Percentiles rank a stretch among this genome's conserved stretches.
Evolutionary conservation across 2,797 vertebrate genomes (phyloP).

Genomic region (Moxostoma hubbsi): DNA sequence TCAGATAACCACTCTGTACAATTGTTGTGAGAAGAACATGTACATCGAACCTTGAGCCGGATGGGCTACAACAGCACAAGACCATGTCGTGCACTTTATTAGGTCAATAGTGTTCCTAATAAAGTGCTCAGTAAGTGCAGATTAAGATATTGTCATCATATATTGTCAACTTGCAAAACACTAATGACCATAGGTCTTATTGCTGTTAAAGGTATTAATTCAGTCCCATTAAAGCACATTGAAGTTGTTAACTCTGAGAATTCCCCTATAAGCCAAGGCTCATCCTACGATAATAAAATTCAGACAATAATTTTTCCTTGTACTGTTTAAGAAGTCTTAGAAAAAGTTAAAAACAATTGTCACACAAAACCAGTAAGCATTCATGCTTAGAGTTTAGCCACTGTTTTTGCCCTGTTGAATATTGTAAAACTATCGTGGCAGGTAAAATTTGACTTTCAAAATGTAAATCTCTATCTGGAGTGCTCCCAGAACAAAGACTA

Average conservation of each 20-base stretch:
- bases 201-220: too few relatives aligned
- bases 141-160: background rate
- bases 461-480: background rate
- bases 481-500: background rate
- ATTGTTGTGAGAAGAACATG: too few relatives aligned
- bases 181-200: too few relatives aligned
- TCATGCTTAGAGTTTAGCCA: background rate
- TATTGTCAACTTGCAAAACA: too few relatives aligned
- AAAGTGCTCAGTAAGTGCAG: too few relatives aligned
- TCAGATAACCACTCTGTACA: too few relatives aligned
- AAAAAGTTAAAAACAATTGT: background rate
- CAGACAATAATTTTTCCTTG: background rate
- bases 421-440: background rate
- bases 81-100: too few relatives aligned
- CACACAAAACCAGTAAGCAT: background rate
- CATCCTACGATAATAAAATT: background rate
- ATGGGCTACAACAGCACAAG: too few relatives aligned
- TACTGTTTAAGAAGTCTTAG: background rate
- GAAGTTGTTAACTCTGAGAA: background rate
- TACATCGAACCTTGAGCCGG: too few relatives aligned
- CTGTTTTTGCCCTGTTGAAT: background rate
- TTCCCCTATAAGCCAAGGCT: background rate
- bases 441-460: slow-evolving; percentile 1
- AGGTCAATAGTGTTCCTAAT: too few relatives aligned
- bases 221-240: background rate